Evolutionary conservation across 35 echinoderm and acorn worm species (phyloP).

Genomic region (Apostichopus californicus): DNA sequence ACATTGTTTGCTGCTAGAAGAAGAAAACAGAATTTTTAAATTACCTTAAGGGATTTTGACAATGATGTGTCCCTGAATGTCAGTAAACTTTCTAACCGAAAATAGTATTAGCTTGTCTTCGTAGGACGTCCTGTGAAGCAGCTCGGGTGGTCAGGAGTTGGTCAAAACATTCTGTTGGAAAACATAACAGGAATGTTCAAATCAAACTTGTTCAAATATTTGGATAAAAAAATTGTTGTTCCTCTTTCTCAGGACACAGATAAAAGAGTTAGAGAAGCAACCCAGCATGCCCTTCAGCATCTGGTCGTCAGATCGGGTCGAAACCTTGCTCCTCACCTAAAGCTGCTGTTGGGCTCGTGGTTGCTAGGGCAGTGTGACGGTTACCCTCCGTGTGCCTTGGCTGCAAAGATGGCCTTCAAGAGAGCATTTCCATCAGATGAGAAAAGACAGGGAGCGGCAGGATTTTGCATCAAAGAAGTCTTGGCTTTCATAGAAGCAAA

Average conservation of each 20-base stretch:
- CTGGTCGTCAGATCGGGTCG: slow-evolving; percentile 70
- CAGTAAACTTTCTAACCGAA: too few species aligned
- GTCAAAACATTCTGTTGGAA: too few species aligned
- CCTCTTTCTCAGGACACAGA: slow-evolving; percentile 73
- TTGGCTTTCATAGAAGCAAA: slow-evolving; percentile 77
- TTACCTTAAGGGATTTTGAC: too few species aligned
- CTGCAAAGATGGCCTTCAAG: slow-evolving; percentile 79
- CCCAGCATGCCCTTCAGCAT: slow-evolving; percentile 78
- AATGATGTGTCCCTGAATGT: too few species aligned
- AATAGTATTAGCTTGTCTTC: too few species aligned
- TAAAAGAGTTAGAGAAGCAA: slow-evolving; percentile 88
- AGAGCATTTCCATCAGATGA: slow-evolving; percentile 66
- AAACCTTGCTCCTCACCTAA: slow-evolving; percentile 82
- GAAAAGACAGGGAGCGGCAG: slow-evolving; percentile 79
- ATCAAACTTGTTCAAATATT: too few species aligned
- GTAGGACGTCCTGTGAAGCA: too few species aligned
- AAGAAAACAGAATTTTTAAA: too few species aligned
- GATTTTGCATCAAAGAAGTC: slow-evolving; percentile 81
- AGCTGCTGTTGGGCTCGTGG: slow-evolving; percentile 85
- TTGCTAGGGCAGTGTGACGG: slow-evolving; percentile 88
- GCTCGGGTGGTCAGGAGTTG: too few species aligned
- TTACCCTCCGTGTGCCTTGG: slow-evolving; percentile 73
- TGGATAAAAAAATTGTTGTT: too few species aligned
- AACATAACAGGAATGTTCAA: neutral
- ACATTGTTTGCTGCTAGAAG: too few species aligned